phyloP scores from a whole-genome alignment of 2,888 invertebrate genomes.

The Macrophya annulata region DNA sequence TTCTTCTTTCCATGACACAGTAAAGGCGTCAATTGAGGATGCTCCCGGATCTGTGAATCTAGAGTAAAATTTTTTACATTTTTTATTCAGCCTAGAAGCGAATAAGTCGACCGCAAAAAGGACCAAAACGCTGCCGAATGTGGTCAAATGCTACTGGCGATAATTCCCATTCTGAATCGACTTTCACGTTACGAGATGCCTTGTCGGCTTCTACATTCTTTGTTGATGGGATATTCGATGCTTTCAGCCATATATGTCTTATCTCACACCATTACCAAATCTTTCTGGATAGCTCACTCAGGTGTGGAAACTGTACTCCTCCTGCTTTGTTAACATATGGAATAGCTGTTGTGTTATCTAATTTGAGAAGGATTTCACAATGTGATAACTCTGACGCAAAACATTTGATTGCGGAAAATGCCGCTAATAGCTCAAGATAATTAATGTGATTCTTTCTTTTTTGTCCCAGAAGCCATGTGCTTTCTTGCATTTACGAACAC shows the following conservation, averaged over 20 bases:
- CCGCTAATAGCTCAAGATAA: constrained; percentile 55
- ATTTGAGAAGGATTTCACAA: constrained; percentile 61
- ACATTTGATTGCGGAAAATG: constrained; percentile 60
- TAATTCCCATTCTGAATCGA: constrained; percentile 62
- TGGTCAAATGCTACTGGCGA: constrained; percentile 55
- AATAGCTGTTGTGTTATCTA: constrained; percentile 65
- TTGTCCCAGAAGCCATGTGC: constrained; percentile 54
- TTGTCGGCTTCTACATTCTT: constrained; percentile 17
- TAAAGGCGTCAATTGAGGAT: constrained; percentile 66
- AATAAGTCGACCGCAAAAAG: constrained; percentile 66
- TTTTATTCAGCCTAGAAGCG: constrained; percentile 65
- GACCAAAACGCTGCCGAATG: constrained; percentile 43
- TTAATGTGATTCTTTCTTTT: constrained; percentile 57
- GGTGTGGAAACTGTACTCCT: background rate
- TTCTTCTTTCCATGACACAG: constrained; percentile 59
- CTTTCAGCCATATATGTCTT: background rate
- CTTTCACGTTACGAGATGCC: background rate
- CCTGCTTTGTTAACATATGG: constrained; percentile 43
- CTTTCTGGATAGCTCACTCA: background rate
- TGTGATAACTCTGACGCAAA: constrained; percentile 57
- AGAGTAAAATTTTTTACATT: constrained; percentile 66
- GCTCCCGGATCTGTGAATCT: constrained; percentile 66
- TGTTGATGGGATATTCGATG: background rate
- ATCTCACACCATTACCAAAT: constrained; percentile 29
- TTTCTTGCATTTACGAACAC: constrained; percentile 2